Percentiles rank a stretch among this genome's conserved stretches.
These are phyloP conservation scores for Rhinoptilus africanus DNA, from an alignment of 2,113 vertebrate genomes.

Conservation along the genomic window DNA sequence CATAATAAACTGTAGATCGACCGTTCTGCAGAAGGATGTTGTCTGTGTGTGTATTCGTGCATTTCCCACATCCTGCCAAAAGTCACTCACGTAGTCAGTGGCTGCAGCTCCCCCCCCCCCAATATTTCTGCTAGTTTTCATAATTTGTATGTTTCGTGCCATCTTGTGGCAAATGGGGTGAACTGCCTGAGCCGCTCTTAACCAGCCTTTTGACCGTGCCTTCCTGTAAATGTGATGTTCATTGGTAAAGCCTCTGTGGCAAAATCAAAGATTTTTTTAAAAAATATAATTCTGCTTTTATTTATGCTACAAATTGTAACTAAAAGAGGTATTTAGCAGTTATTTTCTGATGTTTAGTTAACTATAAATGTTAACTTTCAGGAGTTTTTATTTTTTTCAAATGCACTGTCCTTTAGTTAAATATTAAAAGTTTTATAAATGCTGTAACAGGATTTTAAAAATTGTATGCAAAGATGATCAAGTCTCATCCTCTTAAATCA, in stretches of 20 bases:
- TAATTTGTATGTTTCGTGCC: neutral
- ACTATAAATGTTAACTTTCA: neutral
- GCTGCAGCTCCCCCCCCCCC: neutral
- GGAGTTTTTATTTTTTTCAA: neutral
- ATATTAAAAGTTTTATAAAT: neutral
- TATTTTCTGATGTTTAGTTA: neutral
- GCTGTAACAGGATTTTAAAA: neutral
- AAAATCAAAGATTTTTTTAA: neutral
- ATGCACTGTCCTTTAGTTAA: neutral
- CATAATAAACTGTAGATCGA: neutral
- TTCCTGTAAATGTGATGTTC: neutral
- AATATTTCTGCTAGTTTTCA: accelerated
- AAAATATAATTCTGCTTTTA: neutral
- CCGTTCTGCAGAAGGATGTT: neutral
- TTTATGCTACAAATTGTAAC: neutral
- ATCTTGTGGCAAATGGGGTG: neutral
- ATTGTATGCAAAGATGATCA: neutral
- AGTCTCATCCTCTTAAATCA: neutral
- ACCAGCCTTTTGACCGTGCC: neutral
- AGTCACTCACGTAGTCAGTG: neutral
- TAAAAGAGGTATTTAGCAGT: neutral
- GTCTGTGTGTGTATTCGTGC: accelerated
- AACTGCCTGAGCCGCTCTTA: neutral
- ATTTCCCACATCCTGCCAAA: neutral
- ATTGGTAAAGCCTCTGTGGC: accelerated